phyloP scores from a whole-genome alignment of 2,888 invertebrate species.

The Cepaea hortensis region DNA sequence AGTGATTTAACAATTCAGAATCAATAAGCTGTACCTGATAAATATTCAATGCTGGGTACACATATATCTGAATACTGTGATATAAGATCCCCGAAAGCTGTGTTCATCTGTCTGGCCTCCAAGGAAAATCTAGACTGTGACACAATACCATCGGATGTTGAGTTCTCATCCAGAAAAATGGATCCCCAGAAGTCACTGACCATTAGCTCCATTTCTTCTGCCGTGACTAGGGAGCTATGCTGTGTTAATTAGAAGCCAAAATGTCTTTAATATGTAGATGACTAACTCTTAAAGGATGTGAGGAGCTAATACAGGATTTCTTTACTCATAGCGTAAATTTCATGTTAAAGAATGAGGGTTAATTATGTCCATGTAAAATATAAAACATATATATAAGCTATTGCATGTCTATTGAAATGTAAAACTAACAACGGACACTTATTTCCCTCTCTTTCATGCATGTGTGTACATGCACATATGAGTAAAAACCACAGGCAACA shows the following conservation, averaged over 20 bases:
- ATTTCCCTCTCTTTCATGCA: too few species aligned
- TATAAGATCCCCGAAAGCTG: constrained; percentile 83
- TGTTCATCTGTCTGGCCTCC: constrained; percentile 68
- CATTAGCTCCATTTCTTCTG: constrained; percentile 77
- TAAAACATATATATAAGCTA: too few species aligned
- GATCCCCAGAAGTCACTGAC: constrained; percentile 84
- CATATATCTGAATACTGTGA: constrained; percentile 82
- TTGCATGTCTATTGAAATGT: too few species aligned
- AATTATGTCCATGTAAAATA: too few species aligned
- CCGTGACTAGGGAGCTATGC: constrained; percentile 64
- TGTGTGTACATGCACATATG: too few species aligned
- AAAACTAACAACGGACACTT: too few species aligned
- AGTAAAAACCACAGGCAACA: too few species aligned
- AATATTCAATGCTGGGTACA: constrained; percentile 81
- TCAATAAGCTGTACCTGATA: constrained; percentile 61
- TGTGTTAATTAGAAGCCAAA: constrained; percentile 38
- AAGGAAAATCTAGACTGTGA: constrained; percentile 23
- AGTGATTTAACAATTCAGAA: background rate
- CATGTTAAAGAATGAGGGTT: too few species aligned
- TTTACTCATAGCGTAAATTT: too few species aligned
- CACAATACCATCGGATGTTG: constrained; percentile 42
- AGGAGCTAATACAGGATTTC: too few species aligned
- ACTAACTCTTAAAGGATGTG: background rate
- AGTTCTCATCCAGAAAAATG: constrained; percentile 78
- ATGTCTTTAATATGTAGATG: background rate